These are phyloP conservation scores for Catocala fraxini DNA, from an alignment of 2,888 invertebrate genomes.

Conservation along the genomic window DNA sequence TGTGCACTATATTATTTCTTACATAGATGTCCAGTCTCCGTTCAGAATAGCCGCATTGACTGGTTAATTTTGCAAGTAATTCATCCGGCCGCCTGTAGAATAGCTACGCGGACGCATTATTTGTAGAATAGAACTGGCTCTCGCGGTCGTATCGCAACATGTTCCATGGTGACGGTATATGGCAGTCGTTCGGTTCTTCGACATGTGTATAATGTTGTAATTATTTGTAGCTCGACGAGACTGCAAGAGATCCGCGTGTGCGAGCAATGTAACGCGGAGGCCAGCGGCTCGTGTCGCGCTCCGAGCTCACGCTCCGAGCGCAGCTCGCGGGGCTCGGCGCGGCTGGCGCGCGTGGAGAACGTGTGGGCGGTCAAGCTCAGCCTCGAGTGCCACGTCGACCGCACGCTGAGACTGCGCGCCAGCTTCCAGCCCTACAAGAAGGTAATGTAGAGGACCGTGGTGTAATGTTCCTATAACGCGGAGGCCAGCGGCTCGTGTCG, in stretches of 20 bases:
- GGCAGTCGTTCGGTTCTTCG: too few species aligned
- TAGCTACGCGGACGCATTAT: too few species aligned
- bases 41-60: too few species aligned
- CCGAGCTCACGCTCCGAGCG: too few species aligned
- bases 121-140: too few species aligned
- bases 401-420: conserved; percentile 67
- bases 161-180: too few species aligned
- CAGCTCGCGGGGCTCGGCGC: too few species aligned
- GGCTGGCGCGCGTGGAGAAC: conserved; percentile 50
- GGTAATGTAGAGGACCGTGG: conserved; percentile 3
- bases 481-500: conserved; percentile 64
- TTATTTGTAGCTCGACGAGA: conserved; percentile 64
- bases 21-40: too few species aligned
- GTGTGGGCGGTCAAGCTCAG: conserved; percentile 70
- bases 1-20: too few species aligned
- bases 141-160: too few species aligned
- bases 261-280: conserved; percentile 70
- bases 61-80: too few species aligned
- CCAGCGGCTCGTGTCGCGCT: conserved; percentile 59
- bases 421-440: conserved; percentile 62
- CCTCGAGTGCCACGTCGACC: conserved; percentile 74
- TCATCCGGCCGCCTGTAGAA: too few species aligned
- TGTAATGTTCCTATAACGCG: conserved; percentile 55
- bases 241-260: conserved; percentile 77
- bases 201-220: background rate